Base-by-base conservation (phyloP, 2,113 vertebrate species). In the Scopus umbretta region DNA sequence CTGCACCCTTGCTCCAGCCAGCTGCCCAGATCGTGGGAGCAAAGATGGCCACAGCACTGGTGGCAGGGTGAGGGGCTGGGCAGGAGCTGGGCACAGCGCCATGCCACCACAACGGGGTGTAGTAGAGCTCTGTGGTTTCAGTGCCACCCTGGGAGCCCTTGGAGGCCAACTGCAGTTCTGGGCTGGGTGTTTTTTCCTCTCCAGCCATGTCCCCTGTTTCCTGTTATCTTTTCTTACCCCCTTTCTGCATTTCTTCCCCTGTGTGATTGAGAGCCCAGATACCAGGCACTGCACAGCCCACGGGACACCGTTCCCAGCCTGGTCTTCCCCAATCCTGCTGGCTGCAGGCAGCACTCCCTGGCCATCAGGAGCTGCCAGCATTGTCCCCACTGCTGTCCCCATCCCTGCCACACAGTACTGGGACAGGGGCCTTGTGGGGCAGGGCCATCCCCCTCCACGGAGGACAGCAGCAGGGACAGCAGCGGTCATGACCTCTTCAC, bases 71-170 rank as follows among this genome's bases (percentile, higher is more conserved):
- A 29, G 53, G 30, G 12, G 40, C 50, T 1, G 2, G 73, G 62
- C 67, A 43, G 43, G 0, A 1, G 55, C 72, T 72, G 32, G 52
- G 43, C 14, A 50, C 22, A 26, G 49, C 4, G 3, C 40, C 0
- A 2, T 38, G 68, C 56, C 67, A 67, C 8, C 0, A 0, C 4
- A 0, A 11, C 2, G 5, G 20, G 26, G 52, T n/a, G n/a, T 20
- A 79, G 36, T 36, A 45, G 53, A 30, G 61, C 49, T 88, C 63
- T 88, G 75, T 0, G 38, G 86, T 94, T 95, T 84, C 83, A 80
- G 27, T 55, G 76, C 20, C 8, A 0, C 25, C 17, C 56, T 11
- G 36, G 49, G 63, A 93, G 43, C 40, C 65, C 65, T 93, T 9
- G 3, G 86, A 74, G 52, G 43, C 76, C 76, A 93, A 49, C 62